phyloP scores from a whole-genome alignment of 2,888 invertebrate genomes.

The Plemyria rubiginata region DNA sequence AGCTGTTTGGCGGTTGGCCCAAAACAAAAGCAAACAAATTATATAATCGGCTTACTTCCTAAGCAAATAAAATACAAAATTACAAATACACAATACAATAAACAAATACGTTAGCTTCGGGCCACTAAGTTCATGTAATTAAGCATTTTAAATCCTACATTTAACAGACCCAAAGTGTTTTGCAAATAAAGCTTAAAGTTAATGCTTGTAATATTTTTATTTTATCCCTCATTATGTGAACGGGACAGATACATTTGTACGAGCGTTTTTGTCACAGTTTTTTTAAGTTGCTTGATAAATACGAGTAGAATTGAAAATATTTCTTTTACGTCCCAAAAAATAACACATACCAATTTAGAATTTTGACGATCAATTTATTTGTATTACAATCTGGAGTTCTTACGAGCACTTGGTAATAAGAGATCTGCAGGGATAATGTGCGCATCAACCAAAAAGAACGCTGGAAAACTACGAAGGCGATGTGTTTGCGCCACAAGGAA shows the following conservation, averaged over 20 bases:
- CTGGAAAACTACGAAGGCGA: too few relatives aligned
- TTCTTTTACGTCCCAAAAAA: too few relatives aligned
- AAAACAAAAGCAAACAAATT: constrained; percentile 8
- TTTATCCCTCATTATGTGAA: constrained; percentile 39
- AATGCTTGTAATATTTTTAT: constrained; percentile 48
- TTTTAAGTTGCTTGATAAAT: not conserved
- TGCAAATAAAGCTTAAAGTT: constrained; percentile 47
- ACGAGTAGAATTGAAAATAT: too few relatives aligned
- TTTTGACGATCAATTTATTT: too few relatives aligned
- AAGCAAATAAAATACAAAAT: constrained; percentile 38
- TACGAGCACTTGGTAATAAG: too few relatives aligned
- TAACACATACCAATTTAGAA: too few relatives aligned
- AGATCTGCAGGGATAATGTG: too few relatives aligned
- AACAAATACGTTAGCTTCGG: constrained; percentile 44
- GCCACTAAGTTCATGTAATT: constrained; percentile 51
- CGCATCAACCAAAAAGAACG: too few relatives aligned
- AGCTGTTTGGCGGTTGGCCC: too few relatives aligned
- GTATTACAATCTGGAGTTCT: too few relatives aligned
- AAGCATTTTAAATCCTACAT: constrained; percentile 48
- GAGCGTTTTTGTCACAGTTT: constrained; percentile 13
- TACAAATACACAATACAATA: too few relatives aligned
- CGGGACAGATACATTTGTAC: constrained; percentile 25
- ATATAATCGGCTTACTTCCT: constrained; percentile 13
- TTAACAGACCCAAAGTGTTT: constrained; percentile 51
- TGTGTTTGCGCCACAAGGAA: too few relatives aligned